These are phyloP conservation scores for Limosa lapponica DNA, from an alignment of 2,797 vertebrate genomes.

Conservation along the genomic window DNA sequence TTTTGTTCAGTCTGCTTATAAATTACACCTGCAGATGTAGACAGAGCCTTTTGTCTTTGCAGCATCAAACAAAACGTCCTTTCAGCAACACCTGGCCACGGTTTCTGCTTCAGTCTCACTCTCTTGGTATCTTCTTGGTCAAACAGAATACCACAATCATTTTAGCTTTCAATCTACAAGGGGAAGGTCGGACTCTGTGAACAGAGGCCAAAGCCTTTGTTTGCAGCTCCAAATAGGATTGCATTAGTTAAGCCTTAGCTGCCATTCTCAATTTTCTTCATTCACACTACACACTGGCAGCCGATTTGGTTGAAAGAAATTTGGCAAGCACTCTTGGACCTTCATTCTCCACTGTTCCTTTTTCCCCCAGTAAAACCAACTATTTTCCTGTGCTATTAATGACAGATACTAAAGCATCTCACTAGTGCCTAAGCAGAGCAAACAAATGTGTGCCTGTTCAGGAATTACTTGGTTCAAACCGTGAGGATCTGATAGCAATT, in stretches of 20 bases:
- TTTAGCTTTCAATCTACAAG: neutral
- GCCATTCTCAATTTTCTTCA: conserved; percentile 46
- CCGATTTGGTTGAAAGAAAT: conserved; percentile 23
- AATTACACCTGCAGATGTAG: neutral
- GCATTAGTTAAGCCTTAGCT: conserved; percentile 45
- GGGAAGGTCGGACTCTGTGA: neutral
- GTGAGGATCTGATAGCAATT: neutral
- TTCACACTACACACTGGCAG: conserved; percentile 7
- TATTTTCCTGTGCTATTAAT: neutral
- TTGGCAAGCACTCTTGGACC: conserved; percentile 31
- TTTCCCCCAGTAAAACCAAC: neutral
- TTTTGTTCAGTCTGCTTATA: neutral
- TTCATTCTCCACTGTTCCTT: conserved; percentile 5
- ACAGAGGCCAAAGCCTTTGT: conserved; percentile 50
- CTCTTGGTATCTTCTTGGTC: neutral
- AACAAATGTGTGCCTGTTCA: neutral
- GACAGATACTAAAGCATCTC: conserved; percentile 7
- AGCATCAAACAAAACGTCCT: neutral
- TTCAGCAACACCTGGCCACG: neutral
- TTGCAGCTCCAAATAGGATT: conserved; percentile 21
- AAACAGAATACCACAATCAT: neutral
- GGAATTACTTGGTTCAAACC: neutral
- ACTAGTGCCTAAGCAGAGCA: neutral
- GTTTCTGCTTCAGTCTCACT: neutral
- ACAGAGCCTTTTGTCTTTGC: neutral